Evolutionary conservation across 30 jellyfish, hydroid and myxozoan species (phyloP), one percentile per base, ranked within the genome.

Genomic region (Phacellophora camtschatica): DNA sequence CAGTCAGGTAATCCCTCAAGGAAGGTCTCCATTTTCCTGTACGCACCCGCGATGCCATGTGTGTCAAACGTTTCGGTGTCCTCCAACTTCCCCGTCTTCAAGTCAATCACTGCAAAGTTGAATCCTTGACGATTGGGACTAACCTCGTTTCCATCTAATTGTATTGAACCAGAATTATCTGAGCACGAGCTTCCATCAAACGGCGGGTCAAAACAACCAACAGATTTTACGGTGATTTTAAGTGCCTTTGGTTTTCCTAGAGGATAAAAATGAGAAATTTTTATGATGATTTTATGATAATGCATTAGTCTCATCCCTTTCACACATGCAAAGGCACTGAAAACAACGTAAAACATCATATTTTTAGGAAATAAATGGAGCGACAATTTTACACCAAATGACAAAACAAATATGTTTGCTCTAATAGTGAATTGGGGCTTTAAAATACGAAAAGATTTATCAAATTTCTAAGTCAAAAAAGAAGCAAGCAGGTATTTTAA

Each of bases 161-260:
- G 76, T 0, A 94, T 94, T 12, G 99, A 94, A n/a, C 95, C 99
- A 16, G 88, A 92, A 32, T 96, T 94, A 66, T 83, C 99, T 18
- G 68, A 96, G 56, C 99, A 94, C 51, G 95, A 62, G 81, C 87
- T 69, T 7, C 99, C 99, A 63, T 77, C 96, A 61, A 37, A 82
- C 16, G 99, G 99, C 1, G 99, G 99, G 70, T 94, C 99, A 53
- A 86, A 86, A 71, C 99, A 94, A 49, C 97, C 99, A 27, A 73
- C 87, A 5, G 99, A 94, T 23, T 81, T 80, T 6, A 87, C 85
- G 18, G 76, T 30, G 50, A 88, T 43, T 29, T 75, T 68, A 31
- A 88, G 13, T 50, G 82, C 82, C 45, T 25, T 77, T 36, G 4
- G 7, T 58, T 67, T 82, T 10, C 85, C 94, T 57, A 24, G 18